These are phyloP conservation scores for Nemotelus pantherinus DNA, from an alignment of 2,888 invertebrate genomes.

Conservation along the genomic window DNA sequence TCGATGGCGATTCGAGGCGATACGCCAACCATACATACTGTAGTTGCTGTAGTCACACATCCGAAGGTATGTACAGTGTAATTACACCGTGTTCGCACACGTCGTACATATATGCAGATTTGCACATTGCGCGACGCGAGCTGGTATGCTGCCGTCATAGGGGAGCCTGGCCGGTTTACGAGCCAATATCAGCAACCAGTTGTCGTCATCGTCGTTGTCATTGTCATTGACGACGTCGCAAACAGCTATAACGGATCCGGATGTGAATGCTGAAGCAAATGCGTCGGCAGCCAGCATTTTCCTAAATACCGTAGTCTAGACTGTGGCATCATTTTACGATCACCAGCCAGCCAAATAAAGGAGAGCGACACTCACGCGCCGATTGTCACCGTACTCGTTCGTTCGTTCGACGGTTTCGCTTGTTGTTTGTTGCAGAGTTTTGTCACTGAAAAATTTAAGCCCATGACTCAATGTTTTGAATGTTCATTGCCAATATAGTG, in stretches of 20 bases:
- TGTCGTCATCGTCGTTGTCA: not conserved
- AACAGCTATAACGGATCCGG: constrained; percentile 20
- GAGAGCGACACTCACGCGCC: not conserved
- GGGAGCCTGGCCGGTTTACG: constrained; percentile 2
- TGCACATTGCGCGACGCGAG: not conserved
- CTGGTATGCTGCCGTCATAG: not conserved
- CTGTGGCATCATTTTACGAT: constrained; percentile 20
- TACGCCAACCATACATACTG: not conserved
- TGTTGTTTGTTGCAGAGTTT: not conserved
- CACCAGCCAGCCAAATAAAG: constrained; percentile 11
- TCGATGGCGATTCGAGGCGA: not conserved
- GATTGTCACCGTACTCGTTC: too few relatives aligned
- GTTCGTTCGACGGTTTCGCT: not conserved
- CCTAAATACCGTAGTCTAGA: constrained; percentile 37
- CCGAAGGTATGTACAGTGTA: not conserved
- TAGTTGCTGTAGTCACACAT: constrained; percentile 3
- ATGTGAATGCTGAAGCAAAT: not conserved
- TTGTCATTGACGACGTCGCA: not conserved
- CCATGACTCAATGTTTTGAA: constrained; percentile 31
- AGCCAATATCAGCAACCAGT: not conserved
- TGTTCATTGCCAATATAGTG: constrained; percentile 28
- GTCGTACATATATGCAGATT: too few relatives aligned
- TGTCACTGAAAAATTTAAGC: constrained; percentile 35
- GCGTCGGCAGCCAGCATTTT: constrained; percentile 28
- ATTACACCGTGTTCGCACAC: not conserved